Evolutionary conservation across 2,888 invertebrate species (phyloP), one percentile per base, ranked within the genome.

Genomic region (Amphimallon solstitiale): DNA sequence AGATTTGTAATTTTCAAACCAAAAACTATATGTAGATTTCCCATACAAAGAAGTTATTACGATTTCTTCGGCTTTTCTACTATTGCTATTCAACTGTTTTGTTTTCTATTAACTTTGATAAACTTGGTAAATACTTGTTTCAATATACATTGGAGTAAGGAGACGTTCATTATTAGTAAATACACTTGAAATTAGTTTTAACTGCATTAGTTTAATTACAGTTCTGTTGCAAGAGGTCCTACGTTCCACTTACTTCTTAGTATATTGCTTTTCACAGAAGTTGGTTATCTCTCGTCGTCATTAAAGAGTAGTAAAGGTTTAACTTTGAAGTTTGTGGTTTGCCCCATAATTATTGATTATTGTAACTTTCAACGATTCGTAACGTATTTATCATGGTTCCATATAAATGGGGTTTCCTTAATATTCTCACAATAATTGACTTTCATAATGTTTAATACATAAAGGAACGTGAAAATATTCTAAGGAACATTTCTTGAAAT

Each of bases 151-250:
- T 29, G 29, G 9, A 29, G 29, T 9, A 29, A 29, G 9, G 29
- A 29, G 29, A 29, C 5, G 7, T 29, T 29, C 29, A 29, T 29
- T 49, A 17, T 12, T 2, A 23, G 48, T 14, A 14, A 49, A 49
- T 9, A 49, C 21, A 9, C 14, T 49, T 14, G 14, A 35, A 17
- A 51, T 35, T 35, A 51, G 51, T 51, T 51, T 15, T 51, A 15
- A 51, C 15, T 51, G 51, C 51, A 51, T 51, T 51, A 51, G 51
- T 51, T 34, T 51, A 51, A 35, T 51, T 51, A 34, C 51, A 35
- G 34, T n/a, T 15, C 17, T 15, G 35, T 14, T 34, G 34, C 10
- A 19, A 35, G n/a, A 35, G 9, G 35, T 34, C 15, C 51, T 51
- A 14, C 51, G 35, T 35, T 51, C 35, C 35, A 35, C 10, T 21